Percentiles rank a stretch among this genome's conserved stretches.
These are phyloP conservation scores for Hydractinia symbiolongicarpus DNA, from an alignment of 30 jellyfish, hydroid and myxozoan species.

Conservation along the genomic window DNA sequence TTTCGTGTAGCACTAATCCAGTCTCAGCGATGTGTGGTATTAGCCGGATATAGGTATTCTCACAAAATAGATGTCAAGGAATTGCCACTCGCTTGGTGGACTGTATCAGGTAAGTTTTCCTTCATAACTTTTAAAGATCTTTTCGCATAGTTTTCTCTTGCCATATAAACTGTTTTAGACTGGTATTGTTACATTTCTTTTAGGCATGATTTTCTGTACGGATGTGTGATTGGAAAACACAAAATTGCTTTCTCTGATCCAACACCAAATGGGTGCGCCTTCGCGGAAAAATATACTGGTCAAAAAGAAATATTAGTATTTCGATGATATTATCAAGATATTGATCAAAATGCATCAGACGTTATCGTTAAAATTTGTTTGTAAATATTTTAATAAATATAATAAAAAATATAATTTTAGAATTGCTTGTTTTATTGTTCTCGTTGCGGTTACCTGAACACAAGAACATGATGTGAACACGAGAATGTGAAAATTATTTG, in stretches of 20 bases:
- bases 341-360: neutral
- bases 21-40: constrained; percentile 93
- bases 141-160: neutral
- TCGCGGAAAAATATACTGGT: constrained; percentile 80
- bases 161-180: neutral
- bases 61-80: constrained; percentile 64
- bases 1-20: constrained; percentile 65
- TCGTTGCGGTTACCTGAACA: no score
- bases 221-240: constrained; percentile 64
- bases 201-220: constrained; percentile 76
- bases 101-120: constrained; percentile 61
- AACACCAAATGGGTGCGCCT: constrained; percentile 83
- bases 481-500: no score
- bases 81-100: constrained; percentile 72
- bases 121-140: neutral
- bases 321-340: constrained; percentile 22
- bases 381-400: neutral
- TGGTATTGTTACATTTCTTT: neutral
- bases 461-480: no score
- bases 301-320: constrained; percentile 62
- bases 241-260: constrained; percentile 94
- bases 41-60: constrained; percentile 85
- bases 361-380: neutral
- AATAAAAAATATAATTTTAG: neutral
- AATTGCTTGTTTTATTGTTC: no score